Conservation (phyloP, 1,140 invertebrate species). For the Lithobius niger region DNA sequence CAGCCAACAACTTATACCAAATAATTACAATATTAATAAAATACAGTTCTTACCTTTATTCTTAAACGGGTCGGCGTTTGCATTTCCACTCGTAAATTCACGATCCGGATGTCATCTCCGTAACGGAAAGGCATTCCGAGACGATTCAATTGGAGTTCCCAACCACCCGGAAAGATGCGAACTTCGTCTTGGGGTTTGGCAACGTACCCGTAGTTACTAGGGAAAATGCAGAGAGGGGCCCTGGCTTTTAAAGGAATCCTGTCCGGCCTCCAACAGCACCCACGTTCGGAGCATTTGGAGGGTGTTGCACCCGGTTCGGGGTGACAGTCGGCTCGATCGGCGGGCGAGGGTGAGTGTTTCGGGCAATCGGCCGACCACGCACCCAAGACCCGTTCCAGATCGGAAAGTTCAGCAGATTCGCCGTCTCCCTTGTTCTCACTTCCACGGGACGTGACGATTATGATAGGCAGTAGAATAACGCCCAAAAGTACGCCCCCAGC, state of each 20-base stretch:
- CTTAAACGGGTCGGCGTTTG: conserved; percentile 17
- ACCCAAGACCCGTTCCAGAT: not conserved
- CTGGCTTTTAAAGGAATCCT: not conserved
- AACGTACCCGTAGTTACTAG: conserved; percentile 16
- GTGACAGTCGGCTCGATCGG: conserved; percentile 30
- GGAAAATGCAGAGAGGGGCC: conserved; percentile 13
- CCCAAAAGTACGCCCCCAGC: too few species aligned
- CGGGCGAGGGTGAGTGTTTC: not conserved
- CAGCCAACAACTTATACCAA: too few species aligned
- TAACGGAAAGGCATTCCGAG: conserved; percentile 13
- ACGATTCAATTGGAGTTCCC: conserved; percentile 10
- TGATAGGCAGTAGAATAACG: too few species aligned
- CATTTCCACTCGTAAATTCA: conserved; percentile 16
- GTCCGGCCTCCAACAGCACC: conserved; percentile 32
- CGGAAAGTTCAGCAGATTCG: too few species aligned
- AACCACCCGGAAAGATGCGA: conserved; percentile 8
- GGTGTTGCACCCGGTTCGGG: conserved; percentile 26
- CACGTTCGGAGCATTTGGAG: conserved; percentile 27
- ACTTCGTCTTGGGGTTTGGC: conserved; percentile 1
- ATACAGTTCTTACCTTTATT: conserved; percentile 18
- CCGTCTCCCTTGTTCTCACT: too few species aligned
- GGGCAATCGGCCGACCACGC: not conserved
- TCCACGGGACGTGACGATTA: too few species aligned
- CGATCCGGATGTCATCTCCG: conserved; percentile 15
- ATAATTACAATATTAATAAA: too few species aligned